Conservation (phyloP, 2,797 vertebrate genomes). For the Squalus acanthias region DNA sequence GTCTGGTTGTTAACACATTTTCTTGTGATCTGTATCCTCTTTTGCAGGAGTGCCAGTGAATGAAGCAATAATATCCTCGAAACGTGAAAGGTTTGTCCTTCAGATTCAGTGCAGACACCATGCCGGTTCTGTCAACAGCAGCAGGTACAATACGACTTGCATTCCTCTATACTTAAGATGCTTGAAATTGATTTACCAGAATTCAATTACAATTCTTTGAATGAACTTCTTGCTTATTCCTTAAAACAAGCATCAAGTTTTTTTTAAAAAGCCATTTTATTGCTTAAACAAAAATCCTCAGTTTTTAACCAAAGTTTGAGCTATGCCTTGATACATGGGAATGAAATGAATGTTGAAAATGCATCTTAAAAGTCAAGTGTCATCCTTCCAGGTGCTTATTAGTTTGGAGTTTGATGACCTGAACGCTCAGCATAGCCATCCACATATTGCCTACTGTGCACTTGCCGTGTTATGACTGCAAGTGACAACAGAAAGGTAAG, state of each 20-base stretch:
- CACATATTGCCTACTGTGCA: neutral
- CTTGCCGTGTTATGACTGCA: neutral
- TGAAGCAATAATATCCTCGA: neutral
- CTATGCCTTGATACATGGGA: neutral
- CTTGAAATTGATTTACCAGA: neutral
- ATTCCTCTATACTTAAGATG: neutral
- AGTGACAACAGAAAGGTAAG: neutral
- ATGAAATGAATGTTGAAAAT: neutral
- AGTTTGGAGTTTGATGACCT: neutral
- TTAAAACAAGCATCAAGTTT: neutral
- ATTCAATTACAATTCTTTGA: neutral
- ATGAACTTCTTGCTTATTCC: neutral
- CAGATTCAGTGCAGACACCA: neutral
- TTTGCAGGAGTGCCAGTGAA: neutral
- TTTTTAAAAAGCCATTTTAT: neutral
- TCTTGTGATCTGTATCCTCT: neutral
- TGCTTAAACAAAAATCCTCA: neutral
- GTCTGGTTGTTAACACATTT: neutral
- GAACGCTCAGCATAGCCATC: neutral
- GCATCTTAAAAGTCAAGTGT: neutral
- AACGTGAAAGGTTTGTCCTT: neutral
- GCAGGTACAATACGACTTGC: neutral
- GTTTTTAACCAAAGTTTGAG: neutral
- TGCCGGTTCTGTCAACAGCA: slow-evolving; percentile 22
- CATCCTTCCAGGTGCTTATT: neutral